Evolutionary conservation across 2,888 invertebrate genomes (phyloP), one percentile per base, ranked within the genome.

Genomic region (Microplitis manilae): DNA sequence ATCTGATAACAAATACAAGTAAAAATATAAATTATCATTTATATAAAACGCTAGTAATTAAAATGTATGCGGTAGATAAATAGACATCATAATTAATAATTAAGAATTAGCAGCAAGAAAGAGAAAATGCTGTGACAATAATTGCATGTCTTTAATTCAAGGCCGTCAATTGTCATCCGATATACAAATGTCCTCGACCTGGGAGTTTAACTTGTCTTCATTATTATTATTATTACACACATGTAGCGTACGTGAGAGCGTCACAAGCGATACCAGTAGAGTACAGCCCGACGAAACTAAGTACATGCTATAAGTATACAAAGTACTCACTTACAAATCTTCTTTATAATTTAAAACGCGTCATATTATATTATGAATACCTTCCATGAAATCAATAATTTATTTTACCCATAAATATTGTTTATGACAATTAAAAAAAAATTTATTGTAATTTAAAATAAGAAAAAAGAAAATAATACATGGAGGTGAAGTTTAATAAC

Each of bases 91-190:
- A 41, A 7, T 40, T 9, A 68, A 68, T 41, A 15, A 50, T 50
- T 68, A 9, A 20, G n/a, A 15, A 50, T 50, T 68, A 9, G 17
- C 50, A 50, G 9, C 9, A 50, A 50, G 50, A 50, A 50, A 50
- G 13, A 50, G 50, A 50, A 50, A 50, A 50, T 50, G 13, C 13
- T 13, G 50, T 50, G 13, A 50, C 13, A 50, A 50, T 50, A 50
- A 50, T 50, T 50, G 50, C 13, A 50, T 30, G 73, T 40, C 9
- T 71, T 60, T 60, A 65, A 59, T 67, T 76, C 76, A 76, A 76
- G 76, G 76, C 60, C n/a, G 50, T 71, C 50, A 20, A 76, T 75
- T 75, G 75, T 75, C 75, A 75, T 76, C 59, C 20, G 20, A 62
- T 62, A 20, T 62, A 62, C 20, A 67, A 50, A 9, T 70, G 76